Evolutionary conservation across 2,888 invertebrate genomes (phyloP).

Genomic region (Tipula helvola): DNA sequence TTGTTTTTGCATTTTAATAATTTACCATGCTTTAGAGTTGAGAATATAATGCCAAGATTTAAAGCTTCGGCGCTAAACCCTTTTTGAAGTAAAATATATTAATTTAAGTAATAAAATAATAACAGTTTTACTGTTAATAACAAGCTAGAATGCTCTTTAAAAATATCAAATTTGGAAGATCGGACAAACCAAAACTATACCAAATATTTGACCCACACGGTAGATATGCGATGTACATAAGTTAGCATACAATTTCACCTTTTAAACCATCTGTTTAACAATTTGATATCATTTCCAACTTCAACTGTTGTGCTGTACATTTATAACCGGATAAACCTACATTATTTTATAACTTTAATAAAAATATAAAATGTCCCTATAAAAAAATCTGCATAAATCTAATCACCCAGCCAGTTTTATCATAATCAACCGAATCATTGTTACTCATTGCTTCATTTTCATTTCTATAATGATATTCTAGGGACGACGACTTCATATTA

Average conservation of each 20-base stretch:
- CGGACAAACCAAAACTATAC: neutral
- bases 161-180: no score
- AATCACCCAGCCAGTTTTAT: neutral
- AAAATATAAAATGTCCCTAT: neutral
- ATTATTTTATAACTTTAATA: neutral
- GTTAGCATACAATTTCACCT: neutral
- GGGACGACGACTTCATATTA: neutral
- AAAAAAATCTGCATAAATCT: neutral
- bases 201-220: neutral
- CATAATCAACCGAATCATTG: neutral
- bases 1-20: no score
- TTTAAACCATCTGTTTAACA: neutral
- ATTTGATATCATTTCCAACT: neutral
- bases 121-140: no score
- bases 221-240: neutral
- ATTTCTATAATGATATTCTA: neutral
- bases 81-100: no score
- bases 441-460: neutral
- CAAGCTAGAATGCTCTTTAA: no score
- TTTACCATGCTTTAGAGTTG: no score
- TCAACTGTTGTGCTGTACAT: neutral
- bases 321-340: neutral
- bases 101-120: no score
- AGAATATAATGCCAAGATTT: no score
- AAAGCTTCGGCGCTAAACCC: no score